A percentile compares a stretch with the other conserved stretches of the same genome.
phyloP scores from a whole-genome alignment of 2,113 vertebrate species.

The Psephotus haematonotus region DNA sequence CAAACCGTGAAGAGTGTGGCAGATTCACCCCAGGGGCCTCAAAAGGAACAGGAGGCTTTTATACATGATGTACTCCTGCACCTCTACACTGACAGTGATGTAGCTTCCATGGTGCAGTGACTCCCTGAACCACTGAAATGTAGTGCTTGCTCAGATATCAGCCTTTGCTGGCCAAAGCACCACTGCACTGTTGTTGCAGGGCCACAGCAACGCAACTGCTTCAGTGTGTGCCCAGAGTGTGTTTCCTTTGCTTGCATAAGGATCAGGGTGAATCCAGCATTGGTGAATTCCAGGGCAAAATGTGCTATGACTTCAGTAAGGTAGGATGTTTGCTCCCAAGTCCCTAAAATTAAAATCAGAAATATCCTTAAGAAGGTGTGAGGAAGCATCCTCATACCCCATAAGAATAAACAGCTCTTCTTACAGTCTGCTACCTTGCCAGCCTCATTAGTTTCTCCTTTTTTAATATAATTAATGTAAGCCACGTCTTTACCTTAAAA shows the following conservation, averaged over 20 bases:
- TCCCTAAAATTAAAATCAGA: not conserved
- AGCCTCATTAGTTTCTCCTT: not conserved
- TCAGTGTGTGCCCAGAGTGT: not conserved
- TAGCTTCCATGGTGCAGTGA: not conserved
- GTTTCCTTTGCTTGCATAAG: not conserved
- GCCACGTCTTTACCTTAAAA: not conserved
- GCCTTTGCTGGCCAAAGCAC: rapidly evolving
- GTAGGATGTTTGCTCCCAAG: not conserved
- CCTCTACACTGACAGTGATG: not conserved
- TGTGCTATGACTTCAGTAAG: not conserved
- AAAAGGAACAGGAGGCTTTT: not conserved
- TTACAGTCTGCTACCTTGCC: not conserved
- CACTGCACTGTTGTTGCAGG: not conserved
- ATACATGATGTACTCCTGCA: not conserved
- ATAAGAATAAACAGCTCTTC: not conserved
- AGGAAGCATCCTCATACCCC: not conserved
- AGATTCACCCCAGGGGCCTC: not conserved
- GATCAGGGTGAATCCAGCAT: not conserved
- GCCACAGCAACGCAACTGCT: not conserved
- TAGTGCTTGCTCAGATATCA: not conserved
- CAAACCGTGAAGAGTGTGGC: not conserved
- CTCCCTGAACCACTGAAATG: rapidly evolving
- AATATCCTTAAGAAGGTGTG: not conserved
- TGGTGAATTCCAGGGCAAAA: not conserved
- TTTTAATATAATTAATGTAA: not conserved